phyloP scores from a whole-genome alignment of 2,888 invertebrate species.

The Amorpha juglandis region DNA sequence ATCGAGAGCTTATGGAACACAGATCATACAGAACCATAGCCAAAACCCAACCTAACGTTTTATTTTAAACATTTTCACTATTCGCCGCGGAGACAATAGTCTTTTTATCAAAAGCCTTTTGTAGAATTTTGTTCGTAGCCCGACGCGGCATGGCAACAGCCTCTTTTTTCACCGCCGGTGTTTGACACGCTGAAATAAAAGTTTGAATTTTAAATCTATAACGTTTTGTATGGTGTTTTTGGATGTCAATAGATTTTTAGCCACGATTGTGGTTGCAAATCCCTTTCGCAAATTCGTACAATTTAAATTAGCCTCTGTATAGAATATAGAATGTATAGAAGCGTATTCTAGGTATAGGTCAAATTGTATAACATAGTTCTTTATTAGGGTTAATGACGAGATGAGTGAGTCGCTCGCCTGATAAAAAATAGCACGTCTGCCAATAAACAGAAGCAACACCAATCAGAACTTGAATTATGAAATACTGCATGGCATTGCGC shows the following conservation, averaged over 20 bases:
- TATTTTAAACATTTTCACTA: constrained; percentile 34
- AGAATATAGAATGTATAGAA: too few species aligned
- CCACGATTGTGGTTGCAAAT: background rate
- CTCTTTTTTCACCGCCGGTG: constrained; percentile 27
- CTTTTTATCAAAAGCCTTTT: constrained; percentile 35
- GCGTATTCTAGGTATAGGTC: too few species aligned
- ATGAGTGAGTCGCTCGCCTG: too few species aligned
- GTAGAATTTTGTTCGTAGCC: constrained; percentile 32
- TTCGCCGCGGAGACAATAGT: constrained; percentile 32
- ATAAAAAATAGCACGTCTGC: too few species aligned
- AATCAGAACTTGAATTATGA: too few species aligned
- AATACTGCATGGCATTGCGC: too few species aligned
- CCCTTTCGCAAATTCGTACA: too few species aligned
- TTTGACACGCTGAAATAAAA: constrained; percentile 27
- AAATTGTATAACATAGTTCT: too few species aligned
- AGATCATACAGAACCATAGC: constrained; percentile 7
- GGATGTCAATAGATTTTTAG: constrained; percentile 9
- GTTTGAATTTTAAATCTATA: constrained; percentile 29
- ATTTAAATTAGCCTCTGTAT: too few species aligned
- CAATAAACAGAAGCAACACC: too few species aligned
- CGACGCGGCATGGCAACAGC: constrained; percentile 11
- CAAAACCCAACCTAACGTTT: background rate
- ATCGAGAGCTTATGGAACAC: background rate
- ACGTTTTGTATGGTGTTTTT: constrained; percentile 28
- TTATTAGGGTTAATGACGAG: too few species aligned